Percentiles rank a stretch among this genome's conserved stretches.
Conservation (phyloP, 1,140 invertebrate species). For the Octopus sinensis region DNA sequence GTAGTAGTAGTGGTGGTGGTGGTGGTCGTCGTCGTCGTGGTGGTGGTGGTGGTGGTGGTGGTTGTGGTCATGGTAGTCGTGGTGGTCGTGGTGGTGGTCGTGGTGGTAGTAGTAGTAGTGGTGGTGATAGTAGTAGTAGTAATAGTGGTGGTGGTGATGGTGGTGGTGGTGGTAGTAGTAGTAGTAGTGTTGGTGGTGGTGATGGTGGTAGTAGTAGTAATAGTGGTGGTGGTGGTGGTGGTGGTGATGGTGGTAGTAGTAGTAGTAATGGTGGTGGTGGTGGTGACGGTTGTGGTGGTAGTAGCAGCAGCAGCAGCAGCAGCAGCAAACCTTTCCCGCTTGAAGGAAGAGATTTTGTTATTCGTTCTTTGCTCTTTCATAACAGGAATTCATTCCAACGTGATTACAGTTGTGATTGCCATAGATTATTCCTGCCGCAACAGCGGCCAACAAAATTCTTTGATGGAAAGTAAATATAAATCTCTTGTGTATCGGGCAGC, state of each 20-base stretch:
- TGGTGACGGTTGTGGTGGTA: slow-evolving; percentile 10
- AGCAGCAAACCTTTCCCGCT: background rate
- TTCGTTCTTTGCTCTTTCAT: slow-evolving; percentile 3
- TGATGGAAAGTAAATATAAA: too few relatives aligned
- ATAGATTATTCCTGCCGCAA: background rate
- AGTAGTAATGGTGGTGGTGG: background rate
- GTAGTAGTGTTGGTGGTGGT: background rate
- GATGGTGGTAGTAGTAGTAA: too few relatives aligned
- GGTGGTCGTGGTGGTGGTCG: background rate
- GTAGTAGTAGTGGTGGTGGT: too few relatives aligned
- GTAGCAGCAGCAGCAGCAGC: too few relatives aligned
- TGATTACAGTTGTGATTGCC: slow-evolving; percentile 6
- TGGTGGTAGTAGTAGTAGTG: background rate
- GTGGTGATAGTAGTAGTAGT: background rate
- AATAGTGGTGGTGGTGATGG: slow-evolving; percentile 15
- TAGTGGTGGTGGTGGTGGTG: background rate
- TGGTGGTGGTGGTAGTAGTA: slow-evolving; percentile 8
- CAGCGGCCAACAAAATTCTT: too few relatives aligned
- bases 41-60: too few relatives aligned
- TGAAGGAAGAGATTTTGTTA: background rate
- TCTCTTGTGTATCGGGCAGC: too few relatives aligned
- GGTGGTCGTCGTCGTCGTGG: too few relatives aligned
- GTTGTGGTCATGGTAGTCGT: too few relatives aligned
- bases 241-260: slow-evolving; percentile 13
- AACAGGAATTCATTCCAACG: slow-evolving; percentile 9